phyloP scores from a whole-genome alignment of 2,113 vertebrate genomes.

The Propithecus coquereli region DNA sequence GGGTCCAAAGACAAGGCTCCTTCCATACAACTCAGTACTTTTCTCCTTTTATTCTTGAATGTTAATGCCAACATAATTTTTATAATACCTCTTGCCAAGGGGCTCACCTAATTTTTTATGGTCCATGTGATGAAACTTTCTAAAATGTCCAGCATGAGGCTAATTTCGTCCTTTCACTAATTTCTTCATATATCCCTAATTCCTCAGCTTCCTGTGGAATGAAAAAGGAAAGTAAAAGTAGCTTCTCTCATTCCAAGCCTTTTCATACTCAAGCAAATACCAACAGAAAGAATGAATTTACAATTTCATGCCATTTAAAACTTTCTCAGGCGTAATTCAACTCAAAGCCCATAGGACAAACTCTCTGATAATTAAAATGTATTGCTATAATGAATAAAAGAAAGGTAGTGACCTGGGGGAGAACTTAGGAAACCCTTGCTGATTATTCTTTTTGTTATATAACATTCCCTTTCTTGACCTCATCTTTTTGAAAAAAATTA shows the following conservation, averaged over 20 bases:
- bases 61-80: background rate
- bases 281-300: background rate
- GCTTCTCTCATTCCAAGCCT: background rate
- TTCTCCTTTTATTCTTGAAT: background rate
- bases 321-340: constrained; percentile 12
- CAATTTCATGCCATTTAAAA: constrained; percentile 7
- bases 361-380: constrained; percentile 38
- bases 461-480: background rate
- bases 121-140: background rate
- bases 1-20: background rate
- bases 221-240: constrained; percentile 21
- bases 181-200: background rate
- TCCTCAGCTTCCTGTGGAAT: background rate
- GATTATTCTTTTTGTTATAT: constrained; percentile 28
- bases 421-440: background rate
- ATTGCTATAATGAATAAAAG: constrained; percentile 28
- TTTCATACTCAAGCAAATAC: background rate
- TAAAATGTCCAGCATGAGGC: background rate
- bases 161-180: background rate
- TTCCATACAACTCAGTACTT: background rate
- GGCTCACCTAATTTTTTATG: background rate
- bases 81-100: background rate
- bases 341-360: constrained; percentile 9
- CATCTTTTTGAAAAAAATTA: constrained; percentile 32
- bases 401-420: background rate